Evolutionary conservation across 2,888 invertebrate species (phyloP).

Genomic region (Tolmerus cingulatus): DNA sequence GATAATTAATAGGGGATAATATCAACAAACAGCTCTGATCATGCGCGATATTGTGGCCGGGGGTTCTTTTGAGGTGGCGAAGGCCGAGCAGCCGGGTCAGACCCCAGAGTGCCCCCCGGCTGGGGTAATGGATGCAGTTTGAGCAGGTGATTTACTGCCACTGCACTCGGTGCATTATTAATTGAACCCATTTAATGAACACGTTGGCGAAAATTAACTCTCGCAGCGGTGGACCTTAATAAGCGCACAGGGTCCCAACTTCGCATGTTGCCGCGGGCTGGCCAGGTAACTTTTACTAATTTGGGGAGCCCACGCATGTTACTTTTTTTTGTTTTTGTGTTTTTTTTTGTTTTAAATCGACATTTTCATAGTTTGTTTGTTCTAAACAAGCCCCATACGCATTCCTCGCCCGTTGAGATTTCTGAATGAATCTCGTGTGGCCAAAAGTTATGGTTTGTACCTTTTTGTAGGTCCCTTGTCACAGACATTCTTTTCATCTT

Average conservation of each 20-base stretch:
- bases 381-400: not conserved
- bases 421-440: slow-evolving; percentile 42
- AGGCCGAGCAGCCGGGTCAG: not conserved
- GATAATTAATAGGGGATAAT: slow-evolving; percentile 48
- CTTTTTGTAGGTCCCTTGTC: slow-evolving; percentile 20
- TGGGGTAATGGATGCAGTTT: slow-evolving; percentile 21
- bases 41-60: slow-evolving; percentile 20
- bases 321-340: too few relatives aligned
- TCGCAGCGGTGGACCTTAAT: not conserved
- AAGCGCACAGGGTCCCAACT: not conserved
- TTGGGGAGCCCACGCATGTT: slow-evolving; percentile 43
- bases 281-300: slow-evolving; percentile 41
- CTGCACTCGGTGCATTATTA: slow-evolving; percentile 30
- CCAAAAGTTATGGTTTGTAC: slow-evolving; percentile 41
- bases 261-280: not conserved
- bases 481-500: slow-evolving; percentile 27
- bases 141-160: slow-evolving; percentile 38
- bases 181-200: slow-evolving; percentile 44
- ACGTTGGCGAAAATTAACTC: slow-evolving; percentile 44
- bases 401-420: not conserved
- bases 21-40: slow-evolving; percentile 39
- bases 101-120: not conserved
- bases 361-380: slow-evolving; percentile 13
- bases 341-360: slow-evolving; percentile 31
- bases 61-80: slow-evolving; percentile 15